Percentiles rank a stretch among this genome's conserved stretches.
phyloP scores from a whole-genome alignment of 2,888 invertebrate species.

The Notodonta ziczac region DNA sequence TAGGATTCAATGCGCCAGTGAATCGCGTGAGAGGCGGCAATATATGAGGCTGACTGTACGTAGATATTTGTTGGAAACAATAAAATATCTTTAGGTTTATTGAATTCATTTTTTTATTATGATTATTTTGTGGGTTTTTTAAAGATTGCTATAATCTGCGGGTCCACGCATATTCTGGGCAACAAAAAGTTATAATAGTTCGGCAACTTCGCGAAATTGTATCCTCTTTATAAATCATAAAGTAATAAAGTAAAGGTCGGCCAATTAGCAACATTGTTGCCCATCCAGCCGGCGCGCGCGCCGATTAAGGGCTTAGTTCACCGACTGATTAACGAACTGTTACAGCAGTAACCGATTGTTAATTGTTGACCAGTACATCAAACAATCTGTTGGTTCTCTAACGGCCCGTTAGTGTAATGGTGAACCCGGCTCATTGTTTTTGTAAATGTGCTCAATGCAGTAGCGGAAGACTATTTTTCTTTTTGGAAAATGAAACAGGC shows the following conservation, averaged over 20 bases:
- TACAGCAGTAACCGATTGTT: no score
- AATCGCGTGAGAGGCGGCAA: constrained; percentile 40
- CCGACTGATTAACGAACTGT: no score
- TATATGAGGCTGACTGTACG: constrained; percentile 4
- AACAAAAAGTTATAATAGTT: constrained; percentile 13
- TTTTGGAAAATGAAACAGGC: no score
- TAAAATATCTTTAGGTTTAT: background rate
- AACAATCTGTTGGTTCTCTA: no score
- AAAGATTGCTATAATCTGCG: background rate
- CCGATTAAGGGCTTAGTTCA: constrained; percentile 19
- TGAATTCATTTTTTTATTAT: background rate
- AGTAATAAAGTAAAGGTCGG: constrained; percentile 43
- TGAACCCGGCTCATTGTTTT: no score
- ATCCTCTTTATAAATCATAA: constrained; percentile 37
- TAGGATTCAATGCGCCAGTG: constrained; percentile 34
- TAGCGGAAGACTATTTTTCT: no score
- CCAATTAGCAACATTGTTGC: constrained; percentile 48
- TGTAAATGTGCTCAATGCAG: no score
- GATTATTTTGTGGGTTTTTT: background rate
- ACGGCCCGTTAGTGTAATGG: no score
- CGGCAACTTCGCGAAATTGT: constrained; percentile 11
- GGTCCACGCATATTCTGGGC: no score
- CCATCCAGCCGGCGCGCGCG: constrained; percentile 6
- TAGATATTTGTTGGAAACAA: background rate
- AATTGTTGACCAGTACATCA: no score